phyloP scores from a whole-genome alignment of 1,140 invertebrate genomes.

The Hydropsyche tenuis region DNA sequence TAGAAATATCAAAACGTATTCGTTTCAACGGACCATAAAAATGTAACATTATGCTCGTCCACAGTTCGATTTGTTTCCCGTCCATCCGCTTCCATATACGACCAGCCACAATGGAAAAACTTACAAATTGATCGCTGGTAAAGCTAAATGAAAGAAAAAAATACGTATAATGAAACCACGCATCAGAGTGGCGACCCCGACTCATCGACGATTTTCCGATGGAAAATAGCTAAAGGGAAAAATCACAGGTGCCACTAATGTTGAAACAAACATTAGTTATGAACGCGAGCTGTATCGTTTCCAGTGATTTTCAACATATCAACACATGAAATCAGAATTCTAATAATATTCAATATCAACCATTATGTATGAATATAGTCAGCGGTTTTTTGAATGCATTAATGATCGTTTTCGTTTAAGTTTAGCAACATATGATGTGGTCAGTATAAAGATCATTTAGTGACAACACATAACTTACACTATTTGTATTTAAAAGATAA shows the following conservation, averaged over 20 bases:
- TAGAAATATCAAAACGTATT: slow-evolving; percentile 10
- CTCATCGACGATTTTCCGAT: slow-evolving; percentile 24
- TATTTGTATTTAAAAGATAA: too few relatives aligned
- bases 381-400: too few relatives aligned
- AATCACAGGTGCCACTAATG: slow-evolving; percentile 50
- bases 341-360: not conserved
- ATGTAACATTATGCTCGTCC: too few relatives aligned
- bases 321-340: not conserved
- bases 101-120: too few relatives aligned
- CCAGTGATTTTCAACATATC: slow-evolving; percentile 4
- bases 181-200: slow-evolving; percentile 17
- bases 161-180: too few relatives aligned
- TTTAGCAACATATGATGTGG: too few relatives aligned
- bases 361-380: too few relatives aligned
- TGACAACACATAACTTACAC: too few relatives aligned
- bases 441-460: too few relatives aligned
- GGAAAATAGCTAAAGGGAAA: slow-evolving; percentile 45
- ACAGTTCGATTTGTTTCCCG: too few relatives aligned
- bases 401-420: too few relatives aligned
- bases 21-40: slow-evolving; percentile 12
- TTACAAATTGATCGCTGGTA: not conserved
- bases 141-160: slow-evolving; percentile 8
- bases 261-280: slow-evolving; percentile 45
- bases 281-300: slow-evolving; percentile 28
- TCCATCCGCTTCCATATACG: too few relatives aligned